Base-by-base conservation (phyloP, 2,888 invertebrate species). In the Hypercompe scribonia region DNA sequence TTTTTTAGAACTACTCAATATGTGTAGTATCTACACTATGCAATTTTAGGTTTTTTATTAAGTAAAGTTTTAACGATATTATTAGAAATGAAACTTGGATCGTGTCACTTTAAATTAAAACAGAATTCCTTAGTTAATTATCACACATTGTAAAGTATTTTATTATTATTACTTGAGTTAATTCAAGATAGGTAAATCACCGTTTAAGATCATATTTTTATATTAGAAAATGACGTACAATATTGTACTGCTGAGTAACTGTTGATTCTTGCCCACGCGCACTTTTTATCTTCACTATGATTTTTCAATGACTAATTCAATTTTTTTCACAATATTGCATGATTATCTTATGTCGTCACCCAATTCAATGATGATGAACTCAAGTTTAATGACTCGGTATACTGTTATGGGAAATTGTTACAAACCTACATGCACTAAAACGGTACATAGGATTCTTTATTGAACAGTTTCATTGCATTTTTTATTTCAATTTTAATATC, bases 241-340 rank as follows among this genome's bases (percentile, higher is more conserved):
- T 79, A 86, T 85, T 82, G 79, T 81, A 82, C 79, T 81, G 82
- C 85, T 92, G 91, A 90, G 84, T 92, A 91, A 92, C 89, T 82
- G 88, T 88, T 66, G 50, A 7, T 8, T n/a, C 18, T 50, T 86
- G 85, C 93, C 93, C 89, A 93, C 93, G 89, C 92, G 83, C 80
- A 87, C 88, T 88, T 90, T 89, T 90, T 84, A 69, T 58, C 65
- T 54, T 79, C 83, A 81, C 82, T 77, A 87, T 79, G 81, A 82
- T 85, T 86, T 87, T 89, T 84, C 81, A 84, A 86, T 92, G 92
- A 93, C 87, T 91, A 92, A 91, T 61, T 61, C 83, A 74, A 84
- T 85, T 88, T 89, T 87, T 89, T 84, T 84, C 73, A 79, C 78
- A 81, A 76, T 84, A 85, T 90, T 90, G 87, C 90, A 88, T 88